Evolutionary conservation across 2,113 vertebrate genomes (phyloP).

Genomic region (Lanius ludovicianus): DNA sequence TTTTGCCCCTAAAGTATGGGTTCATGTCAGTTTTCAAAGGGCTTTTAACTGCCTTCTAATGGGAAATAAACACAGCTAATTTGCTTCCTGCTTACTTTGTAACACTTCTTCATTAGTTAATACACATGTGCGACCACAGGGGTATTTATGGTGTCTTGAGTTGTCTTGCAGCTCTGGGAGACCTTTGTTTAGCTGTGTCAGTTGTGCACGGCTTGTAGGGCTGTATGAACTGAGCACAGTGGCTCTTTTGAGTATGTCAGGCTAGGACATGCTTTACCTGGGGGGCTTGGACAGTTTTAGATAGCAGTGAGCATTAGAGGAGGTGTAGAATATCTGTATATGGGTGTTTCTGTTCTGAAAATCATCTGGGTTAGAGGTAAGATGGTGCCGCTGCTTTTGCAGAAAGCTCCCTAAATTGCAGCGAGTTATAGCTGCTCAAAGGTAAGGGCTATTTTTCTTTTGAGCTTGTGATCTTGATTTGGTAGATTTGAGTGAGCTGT

Average conservation of each 20-base stretch:
- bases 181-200: neutral
- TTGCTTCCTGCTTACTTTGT: neutral
- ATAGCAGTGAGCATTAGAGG: neutral
- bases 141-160: neutral
- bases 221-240: neutral
- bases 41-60: neutral
- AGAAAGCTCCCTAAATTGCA: neutral
- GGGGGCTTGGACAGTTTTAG: neutral
- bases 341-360: neutral
- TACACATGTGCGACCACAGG: too few species aligned
- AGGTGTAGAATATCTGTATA: neutral
- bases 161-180: neutral
- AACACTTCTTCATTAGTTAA: neutral
- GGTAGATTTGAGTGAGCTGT: neutral
- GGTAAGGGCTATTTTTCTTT: neutral
- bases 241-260: neutral
- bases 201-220: neutral
- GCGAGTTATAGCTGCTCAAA: neutral
- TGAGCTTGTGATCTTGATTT: neutral
- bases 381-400: neutral
- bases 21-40: neutral
- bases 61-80: neutral
- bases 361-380: neutral
- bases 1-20: neutral
- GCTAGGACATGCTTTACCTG: neutral